Base-by-base conservation (phyloP, 2,888 invertebrate species). In the Drosophila atripex region DNA sequence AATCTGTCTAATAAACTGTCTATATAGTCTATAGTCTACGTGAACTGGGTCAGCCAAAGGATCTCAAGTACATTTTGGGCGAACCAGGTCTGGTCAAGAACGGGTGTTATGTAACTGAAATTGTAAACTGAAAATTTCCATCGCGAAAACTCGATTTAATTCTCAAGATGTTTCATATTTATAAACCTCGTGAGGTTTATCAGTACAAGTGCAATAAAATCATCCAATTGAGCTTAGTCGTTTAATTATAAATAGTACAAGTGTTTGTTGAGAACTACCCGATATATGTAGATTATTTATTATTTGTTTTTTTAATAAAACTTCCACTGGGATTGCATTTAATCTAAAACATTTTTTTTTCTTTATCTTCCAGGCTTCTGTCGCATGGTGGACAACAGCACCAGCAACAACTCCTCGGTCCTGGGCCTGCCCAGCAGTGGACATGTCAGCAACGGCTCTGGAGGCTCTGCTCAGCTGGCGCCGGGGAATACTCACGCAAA, bases 321-420 rank as follows among this genome's bases (percentile, higher is more conserved):
- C n/a, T 35, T 35, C 35, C 35, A 35, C 35, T n/a, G 12, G 12
- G 35, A 35, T 35, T 1, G n/a, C n/a, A 3, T 9, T 3, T 28
- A 9, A 28, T 9, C 18, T 18, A 18, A 28, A 28, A 2, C n/a
- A 12, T 32, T 32, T 32, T 32, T 1, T 12, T n/a, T 12, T 2
- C 1, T n/a, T 6, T 14, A 14, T 32, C 35, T 35, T 35, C 1
- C 92, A 97, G 97, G 96, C 77, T 96, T 97, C 95, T 97, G 97
- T 92, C 94, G 97, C 3, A 95, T 96, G 95, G 92, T 97, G 92
- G 97, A 97, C 73, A 91, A 91, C 59, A 90, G 89, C 77, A 91
- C 91, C 32, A 91, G 91, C 82, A 91, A 91, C 73, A 91, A 91
- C 75, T 90, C 91, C 1, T 91, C 92, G 2, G 89, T 91, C 12